Percentiles rank a stretch among this genome's conserved stretches.
Conservation (phyloP, 2,888 invertebrate genomes). For the Pseudoips prasinana region DNA sequence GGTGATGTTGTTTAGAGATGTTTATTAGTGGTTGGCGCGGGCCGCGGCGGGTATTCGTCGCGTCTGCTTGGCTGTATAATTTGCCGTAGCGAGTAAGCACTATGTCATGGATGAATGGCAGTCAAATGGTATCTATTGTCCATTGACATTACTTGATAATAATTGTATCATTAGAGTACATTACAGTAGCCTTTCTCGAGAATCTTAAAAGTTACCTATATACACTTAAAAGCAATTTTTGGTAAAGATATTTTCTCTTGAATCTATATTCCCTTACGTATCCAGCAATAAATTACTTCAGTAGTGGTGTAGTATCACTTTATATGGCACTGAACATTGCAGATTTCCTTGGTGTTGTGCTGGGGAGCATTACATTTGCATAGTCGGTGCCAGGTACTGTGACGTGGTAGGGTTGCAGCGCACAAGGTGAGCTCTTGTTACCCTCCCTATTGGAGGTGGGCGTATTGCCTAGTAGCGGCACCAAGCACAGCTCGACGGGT, state of each 20-base stretch:
- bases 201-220: slow-evolving; percentile 81
- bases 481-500: slow-evolving; percentile 75
- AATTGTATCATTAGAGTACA: slow-evolving; percentile 82
- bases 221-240: slow-evolving; percentile 77
- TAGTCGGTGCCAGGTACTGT: slow-evolving; percentile 51
- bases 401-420: slow-evolving; percentile 76
- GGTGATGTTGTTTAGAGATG: slow-evolving; percentile 73
- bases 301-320: slow-evolving; percentile 76
- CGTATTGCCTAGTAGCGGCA: slow-evolving; percentile 80
- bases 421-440: slow-evolving; percentile 81
- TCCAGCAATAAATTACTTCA: slow-evolving; percentile 80
- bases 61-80: slow-evolving; percentile 69
- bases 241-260: slow-evolving; percentile 80
- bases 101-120: slow-evolving; percentile 73
- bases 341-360: slow-evolving; percentile 32
- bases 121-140: slow-evolving; percentile 81
- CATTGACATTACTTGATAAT: slow-evolving; percentile 81
- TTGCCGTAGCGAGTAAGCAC: slow-evolving; percentile 77
- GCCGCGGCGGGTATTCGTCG: slow-evolving; percentile 58
- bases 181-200: slow-evolving; percentile 81
- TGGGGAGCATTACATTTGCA: slow-evolving; percentile 30
- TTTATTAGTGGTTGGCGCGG: slow-evolving; percentile 65
- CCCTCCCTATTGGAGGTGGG: slow-evolving; percentile 82
- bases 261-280: slow-evolving; percentile 81
- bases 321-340: slow-evolving; percentile 55